Evolutionary conservation across 2,113 vertebrate genomes (phyloP).

Genomic region (Cebidichthys violaceus): DNA sequence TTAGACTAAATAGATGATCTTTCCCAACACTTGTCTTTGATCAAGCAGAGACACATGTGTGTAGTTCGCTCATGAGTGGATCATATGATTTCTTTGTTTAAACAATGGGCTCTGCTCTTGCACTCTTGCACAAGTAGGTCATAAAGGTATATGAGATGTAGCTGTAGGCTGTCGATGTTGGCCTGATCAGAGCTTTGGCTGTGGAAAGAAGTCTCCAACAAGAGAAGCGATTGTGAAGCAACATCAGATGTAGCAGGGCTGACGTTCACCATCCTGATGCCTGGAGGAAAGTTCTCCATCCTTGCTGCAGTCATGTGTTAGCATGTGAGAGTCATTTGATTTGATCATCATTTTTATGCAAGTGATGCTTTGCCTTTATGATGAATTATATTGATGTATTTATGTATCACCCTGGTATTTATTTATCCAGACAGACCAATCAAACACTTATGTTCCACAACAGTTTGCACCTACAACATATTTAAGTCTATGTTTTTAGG

Average conservation of each 20-base stretch:
- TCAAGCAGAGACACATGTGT: constrained; percentile 8
- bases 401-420: not conserved
- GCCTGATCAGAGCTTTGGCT: constrained; percentile 1
- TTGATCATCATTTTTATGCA: constrained; percentile 4
- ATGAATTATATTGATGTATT: not conserved
- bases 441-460: not conserved
- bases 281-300: constrained; percentile 25
- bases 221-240: constrained; percentile 47
- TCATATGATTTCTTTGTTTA: constrained; percentile 54
- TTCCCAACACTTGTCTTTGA: constrained; percentile 6
- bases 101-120: constrained; percentile 58
- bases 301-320: constrained; percentile 3
- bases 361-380: constrained; percentile 1
- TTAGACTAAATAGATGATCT: not conserved
- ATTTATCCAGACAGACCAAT: constrained; percentile 3
- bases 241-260: constrained; percentile 34
- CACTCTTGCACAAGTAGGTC: constrained; percentile 12
- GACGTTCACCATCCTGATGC: constrained; percentile 9
- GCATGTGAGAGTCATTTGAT: constrained; percentile 65
- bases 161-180: constrained; percentile 25
- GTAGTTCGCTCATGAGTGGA: constrained; percentile 35
- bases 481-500: not conserved
- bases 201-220: constrained; percentile 42
- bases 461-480: not conserved
- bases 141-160: constrained; percentile 51